Evolutionary conservation across 2,113 vertebrate species (phyloP).

Genomic region (Ceyx melanurus): DNA sequence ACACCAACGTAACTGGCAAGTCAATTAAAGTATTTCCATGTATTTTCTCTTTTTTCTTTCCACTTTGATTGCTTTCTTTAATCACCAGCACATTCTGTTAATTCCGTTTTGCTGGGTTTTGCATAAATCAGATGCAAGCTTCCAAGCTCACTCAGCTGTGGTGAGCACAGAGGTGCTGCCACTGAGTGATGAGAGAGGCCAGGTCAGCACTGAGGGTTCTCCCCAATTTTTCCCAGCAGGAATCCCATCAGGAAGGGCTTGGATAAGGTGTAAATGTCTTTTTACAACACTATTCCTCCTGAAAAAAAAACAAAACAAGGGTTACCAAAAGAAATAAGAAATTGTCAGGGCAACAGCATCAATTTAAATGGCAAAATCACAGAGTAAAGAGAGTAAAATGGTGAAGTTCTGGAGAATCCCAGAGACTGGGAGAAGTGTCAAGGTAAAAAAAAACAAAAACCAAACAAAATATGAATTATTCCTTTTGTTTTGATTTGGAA

Average conservation of each 20-base stretch:
- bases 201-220: background rate
- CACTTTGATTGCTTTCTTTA: background rate
- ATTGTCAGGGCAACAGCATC: rapidly evolving
- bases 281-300: background rate
- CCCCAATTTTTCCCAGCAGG: rapidly evolving
- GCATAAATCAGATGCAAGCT: background rate
- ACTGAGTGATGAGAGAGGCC: rapidly evolving
- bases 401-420: background rate
- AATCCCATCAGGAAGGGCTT: background rate
- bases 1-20: background rate
- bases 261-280: background rate
- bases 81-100: background rate
- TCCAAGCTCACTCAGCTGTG: background rate
- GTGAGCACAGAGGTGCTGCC: background rate
- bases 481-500: background rate
- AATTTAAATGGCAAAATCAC: rapidly evolving
- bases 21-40: background rate
- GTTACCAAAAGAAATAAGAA: background rate
- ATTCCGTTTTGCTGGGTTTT: rapidly evolving
- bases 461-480: background rate
- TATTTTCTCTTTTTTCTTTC: background rate
- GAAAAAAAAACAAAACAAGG: background rate
- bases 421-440: background rate
- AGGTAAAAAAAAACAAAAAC: background rate
- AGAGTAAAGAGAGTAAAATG: background rate